Evolutionary conservation across 2,113 vertebrate species (phyloP).

Genomic region (Corythaixoides concolor): DNA sequence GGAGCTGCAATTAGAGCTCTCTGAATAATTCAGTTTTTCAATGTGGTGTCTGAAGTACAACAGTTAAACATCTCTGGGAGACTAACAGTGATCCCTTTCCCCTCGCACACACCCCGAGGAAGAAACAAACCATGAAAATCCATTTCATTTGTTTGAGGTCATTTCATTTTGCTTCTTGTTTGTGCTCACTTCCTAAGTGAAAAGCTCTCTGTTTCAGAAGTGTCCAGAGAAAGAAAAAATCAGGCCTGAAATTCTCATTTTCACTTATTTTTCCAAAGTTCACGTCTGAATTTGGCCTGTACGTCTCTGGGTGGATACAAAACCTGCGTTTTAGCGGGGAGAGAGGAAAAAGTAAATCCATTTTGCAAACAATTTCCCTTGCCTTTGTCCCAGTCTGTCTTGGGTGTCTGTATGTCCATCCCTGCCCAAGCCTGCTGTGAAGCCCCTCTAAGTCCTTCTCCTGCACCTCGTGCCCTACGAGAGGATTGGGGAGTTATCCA

Average conservation of each 20-base stretch:
- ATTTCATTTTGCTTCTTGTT: conserved; percentile 30
- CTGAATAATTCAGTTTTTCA: conserved; percentile 12
- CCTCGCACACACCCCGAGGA: neutral
- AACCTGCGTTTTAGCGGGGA: neutral
- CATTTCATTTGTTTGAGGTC: conserved; percentile 51
- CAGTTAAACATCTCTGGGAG: conserved; percentile 6
- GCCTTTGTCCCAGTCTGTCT: neutral
- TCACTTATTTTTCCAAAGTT: neutral
- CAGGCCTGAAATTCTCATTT: neutral
- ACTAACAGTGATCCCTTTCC: conserved; percentile 14
- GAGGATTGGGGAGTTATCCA: neutral
- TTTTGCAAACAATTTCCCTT: neutral
- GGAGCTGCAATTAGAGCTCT: neutral
- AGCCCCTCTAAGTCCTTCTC: neutral
- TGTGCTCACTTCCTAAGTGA: neutral
- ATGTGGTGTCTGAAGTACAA: neutral
- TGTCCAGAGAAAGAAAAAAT: neutral
- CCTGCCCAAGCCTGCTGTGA: neutral
- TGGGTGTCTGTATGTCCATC: neutral
- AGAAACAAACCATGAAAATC: conserved; percentile 50
- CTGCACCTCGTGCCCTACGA: fast-evolving
- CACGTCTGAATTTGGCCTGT: neutral
- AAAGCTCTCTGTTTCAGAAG: neutral
- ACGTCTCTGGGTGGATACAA: neutral
- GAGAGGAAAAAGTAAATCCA: neutral